Percentiles rank a stretch among this genome's conserved stretches.
These are phyloP conservation scores for Mus caroli DNA, from an alignment of 2,797 vertebrate genomes.

Conservation along the genomic window DNA sequence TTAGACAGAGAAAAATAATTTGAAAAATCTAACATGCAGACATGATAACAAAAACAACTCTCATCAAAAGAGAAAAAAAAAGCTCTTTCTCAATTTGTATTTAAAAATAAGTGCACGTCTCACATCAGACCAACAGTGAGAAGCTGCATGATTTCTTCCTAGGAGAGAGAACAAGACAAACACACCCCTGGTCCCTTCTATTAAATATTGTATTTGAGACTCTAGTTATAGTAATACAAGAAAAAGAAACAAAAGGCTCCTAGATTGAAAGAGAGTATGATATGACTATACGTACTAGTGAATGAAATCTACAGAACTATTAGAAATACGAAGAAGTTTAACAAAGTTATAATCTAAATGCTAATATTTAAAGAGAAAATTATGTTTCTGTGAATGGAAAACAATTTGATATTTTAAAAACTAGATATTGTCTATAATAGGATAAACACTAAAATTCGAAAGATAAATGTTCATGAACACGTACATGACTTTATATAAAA, in stretches of 20 bases:
- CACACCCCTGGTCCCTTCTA: background rate
- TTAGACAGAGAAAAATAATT: background rate
- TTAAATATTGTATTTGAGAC: background rate
- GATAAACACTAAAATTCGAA: slow-evolving; percentile 18
- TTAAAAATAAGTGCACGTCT: background rate
- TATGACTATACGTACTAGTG: background rate
- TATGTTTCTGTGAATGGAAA: slow-evolving; percentile 9
- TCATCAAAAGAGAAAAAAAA: background rate
- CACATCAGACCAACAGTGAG: background rate
- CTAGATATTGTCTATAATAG: background rate
- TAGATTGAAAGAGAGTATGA: background rate
- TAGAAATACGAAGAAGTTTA: slow-evolving; percentile 40
- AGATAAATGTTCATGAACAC: background rate
- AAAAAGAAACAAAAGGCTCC: background rate
- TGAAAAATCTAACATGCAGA: background rate
- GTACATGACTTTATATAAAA: background rate
- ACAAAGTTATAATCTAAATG: background rate
- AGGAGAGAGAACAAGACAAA: background rate
- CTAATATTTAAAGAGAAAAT: background rate
- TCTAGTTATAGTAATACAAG: background rate
- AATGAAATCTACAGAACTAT: background rate
- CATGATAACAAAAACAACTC: background rate
- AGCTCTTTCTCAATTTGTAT: background rate
- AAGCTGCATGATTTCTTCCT: background rate
- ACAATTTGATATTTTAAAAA: background rate